These are phyloP conservation scores for Myathropa florea DNA, from an alignment of 2,888 invertebrate genomes.

Conservation along the genomic window DNA sequence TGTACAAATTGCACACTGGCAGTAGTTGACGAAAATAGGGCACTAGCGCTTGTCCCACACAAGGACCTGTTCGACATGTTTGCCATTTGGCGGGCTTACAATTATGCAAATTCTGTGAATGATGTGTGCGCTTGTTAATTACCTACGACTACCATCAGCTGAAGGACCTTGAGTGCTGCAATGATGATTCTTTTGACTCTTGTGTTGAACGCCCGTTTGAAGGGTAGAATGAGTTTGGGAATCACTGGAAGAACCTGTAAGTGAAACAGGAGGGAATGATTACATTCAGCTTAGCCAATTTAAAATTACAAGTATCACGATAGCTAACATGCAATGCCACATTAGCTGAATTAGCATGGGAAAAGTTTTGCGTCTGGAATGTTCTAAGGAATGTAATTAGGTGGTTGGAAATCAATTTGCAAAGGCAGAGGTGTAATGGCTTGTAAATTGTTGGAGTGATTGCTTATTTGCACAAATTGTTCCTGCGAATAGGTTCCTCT, in stretches of 20 bases:
- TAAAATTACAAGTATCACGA: not conserved
- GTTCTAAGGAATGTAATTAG: not conserved
- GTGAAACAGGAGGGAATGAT: not conserved
- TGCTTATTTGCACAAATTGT: not conserved
- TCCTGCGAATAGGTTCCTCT: no score
- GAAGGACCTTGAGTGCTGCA: conserved; percentile 90
- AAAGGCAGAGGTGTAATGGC: not conserved
- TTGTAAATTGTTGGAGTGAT: not conserved
- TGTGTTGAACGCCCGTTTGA: conserved; percentile 94
- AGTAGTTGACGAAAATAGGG: conserved; percentile 97
- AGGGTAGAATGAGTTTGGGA: conserved; percentile 94
- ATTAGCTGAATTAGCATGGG: not conserved
- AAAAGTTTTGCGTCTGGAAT: not conserved
- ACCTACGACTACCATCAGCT: conserved; percentile 91
- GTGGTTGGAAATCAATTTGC: not conserved
- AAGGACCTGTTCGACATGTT: conserved; percentile 76
- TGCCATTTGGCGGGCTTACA: conserved; percentile 49
- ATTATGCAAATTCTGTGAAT: conserved; percentile 59
- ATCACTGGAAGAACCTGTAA: conserved; percentile 88
- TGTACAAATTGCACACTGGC: conserved; percentile 93
- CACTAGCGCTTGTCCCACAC: conserved; percentile 94
- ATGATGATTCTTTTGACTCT: conserved; percentile 90
- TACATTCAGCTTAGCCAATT: not conserved
- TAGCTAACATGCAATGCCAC: no score
- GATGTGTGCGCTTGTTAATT: conserved; percentile 75